Evolutionary conservation across 2,888 invertebrate species (phyloP), one percentile per base, ranked within the genome.

Genomic region (Stenodema calcarata): DNA sequence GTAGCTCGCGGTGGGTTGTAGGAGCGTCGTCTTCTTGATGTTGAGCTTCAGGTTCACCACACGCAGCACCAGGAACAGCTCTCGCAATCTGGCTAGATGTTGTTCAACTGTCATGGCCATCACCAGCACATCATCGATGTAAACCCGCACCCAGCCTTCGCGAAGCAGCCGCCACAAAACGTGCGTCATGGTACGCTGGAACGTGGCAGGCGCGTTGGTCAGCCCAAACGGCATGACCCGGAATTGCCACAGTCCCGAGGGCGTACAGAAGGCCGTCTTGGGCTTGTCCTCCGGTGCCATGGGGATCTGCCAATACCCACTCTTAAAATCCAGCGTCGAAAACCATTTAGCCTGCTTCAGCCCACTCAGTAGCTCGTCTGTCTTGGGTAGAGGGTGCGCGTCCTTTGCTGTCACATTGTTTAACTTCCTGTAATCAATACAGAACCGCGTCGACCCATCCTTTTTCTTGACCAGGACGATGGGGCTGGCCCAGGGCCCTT

Each of bases 401-500:
- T 76, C 76, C 12, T 76, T 76, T 11, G 12, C 1, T n/a, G 70
- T 70, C 1, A 70, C 70, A 12, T 70, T 11, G 88, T 92, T 92
- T 0, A 91, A 73, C 28, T 88, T 87, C 7, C 91, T 86, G 87
- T 90, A 92, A 86, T 92, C 91, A 0, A 91, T 89, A 87, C 89
- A n/a, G n/a, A n/a, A n/a, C n/a, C n/a, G n/a, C n/a, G n/a, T n/a
- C n/a, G n/a, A n/a, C n/a, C n/a, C n/a, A 27, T 89, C 88, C 87
- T 90, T 90, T 81, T 90, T 87, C 23, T 88, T 89, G 1, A 90
- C 89, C 7, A 90, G 54, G 0, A 90, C 90, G 6, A 90, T 87
- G 7, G 90, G 89, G 76, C 90, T 90, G 1, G 90, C 89, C 82
- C 90, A 91, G 14, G 90, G 90, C 0, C 91, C 90, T 12, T 70